phyloP scores from a whole-genome alignment of 1,140 invertebrate genomes.

The Cyphomyrmex costatus region DNA sequence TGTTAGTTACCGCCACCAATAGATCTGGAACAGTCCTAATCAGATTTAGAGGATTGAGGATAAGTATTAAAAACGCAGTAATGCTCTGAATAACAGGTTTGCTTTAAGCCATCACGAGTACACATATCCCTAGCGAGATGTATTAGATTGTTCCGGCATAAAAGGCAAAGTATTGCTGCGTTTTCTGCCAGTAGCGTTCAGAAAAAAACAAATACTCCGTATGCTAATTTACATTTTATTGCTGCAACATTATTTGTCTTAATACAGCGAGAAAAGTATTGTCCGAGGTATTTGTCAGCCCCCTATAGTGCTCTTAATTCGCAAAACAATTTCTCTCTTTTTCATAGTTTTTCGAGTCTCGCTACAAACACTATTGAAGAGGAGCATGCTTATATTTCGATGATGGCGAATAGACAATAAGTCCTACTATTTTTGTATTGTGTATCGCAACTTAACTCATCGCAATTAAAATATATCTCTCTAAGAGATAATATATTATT shows the following conservation, averaged over 20 bases:
- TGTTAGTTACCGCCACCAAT: constrained; percentile 82
- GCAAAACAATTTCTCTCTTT: constrained; percentile 40
- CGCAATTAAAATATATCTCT: neutral
- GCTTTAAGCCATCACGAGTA: neutral
- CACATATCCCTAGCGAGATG: neutral
- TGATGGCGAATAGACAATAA: neutral
- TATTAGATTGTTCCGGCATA: neutral
- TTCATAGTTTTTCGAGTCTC: constrained; percentile 28
- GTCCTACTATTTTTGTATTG: constrained; percentile 5
- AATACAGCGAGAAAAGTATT: constrained; percentile 83
- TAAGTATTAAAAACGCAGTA: constrained; percentile 82
- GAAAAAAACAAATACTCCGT: constrained; percentile 83
- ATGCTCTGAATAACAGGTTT: constrained; percentile 70
- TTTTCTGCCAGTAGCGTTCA: constrained; percentile 78
- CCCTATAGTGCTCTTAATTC: constrained; percentile 76
- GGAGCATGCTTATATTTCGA: constrained; percentile 38
- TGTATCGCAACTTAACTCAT: constrained; percentile 18
- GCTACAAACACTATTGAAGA: constrained; percentile 15
- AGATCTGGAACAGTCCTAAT: constrained; percentile 87
- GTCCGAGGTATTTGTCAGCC: constrained; percentile 76
- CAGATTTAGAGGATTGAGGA: constrained; percentile 83
- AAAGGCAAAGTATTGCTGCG: constrained; percentile 81
- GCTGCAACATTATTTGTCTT: constrained; percentile 85
- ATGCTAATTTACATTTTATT: constrained; percentile 87
- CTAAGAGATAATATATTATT: constrained; percentile 44